Evolutionary conservation across 2,888 invertebrate genomes (phyloP).

Genomic region (Eilema caniola): DNA sequence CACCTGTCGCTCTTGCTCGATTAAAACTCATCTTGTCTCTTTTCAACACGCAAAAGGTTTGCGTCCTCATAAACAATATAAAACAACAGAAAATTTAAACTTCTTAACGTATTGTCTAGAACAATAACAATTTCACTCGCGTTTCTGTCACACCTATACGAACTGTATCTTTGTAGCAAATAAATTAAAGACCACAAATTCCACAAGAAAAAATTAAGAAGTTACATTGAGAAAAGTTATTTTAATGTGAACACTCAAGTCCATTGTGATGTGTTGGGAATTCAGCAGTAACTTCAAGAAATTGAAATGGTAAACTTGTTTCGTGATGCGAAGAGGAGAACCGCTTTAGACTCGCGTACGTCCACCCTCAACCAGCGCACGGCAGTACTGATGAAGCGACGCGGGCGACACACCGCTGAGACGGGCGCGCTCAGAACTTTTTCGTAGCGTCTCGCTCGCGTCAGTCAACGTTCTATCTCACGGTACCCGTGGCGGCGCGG

Average conservation of each 20-base stretch:
- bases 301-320: conserved; percentile 76
- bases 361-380: conserved; percentile 69
- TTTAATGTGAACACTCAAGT: conserved; percentile 62
- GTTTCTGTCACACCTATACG: conserved; percentile 76
- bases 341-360: conserved; percentile 61
- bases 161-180: conserved; percentile 72
- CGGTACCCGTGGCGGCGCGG: neutral
- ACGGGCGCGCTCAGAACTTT: conserved; percentile 73
- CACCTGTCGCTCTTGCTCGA: conserved; percentile 82
- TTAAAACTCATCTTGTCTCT: conserved; percentile 82
- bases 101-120: conserved; percentile 73
- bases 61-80: conserved; percentile 74
- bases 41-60: conserved; percentile 73
- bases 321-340: conserved; percentile 65
- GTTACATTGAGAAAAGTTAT: conserved; percentile 60
- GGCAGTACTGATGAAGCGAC: conserved; percentile 73
- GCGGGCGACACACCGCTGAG: conserved; percentile 67
- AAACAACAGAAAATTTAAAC: conserved; percentile 75
- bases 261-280: conserved; percentile 65
- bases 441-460: conserved; percentile 32
- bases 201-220: conserved; percentile 70
- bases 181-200: conserved; percentile 74
- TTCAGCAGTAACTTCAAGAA: conserved; percentile 52
- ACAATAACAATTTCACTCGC: conserved; percentile 80
- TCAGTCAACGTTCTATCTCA: conserved; percentile 22